These are phyloP conservation scores for Orchesella flavescens DNA, from an alignment of 2,888 invertebrate genomes.

Conservation along the genomic window DNA sequence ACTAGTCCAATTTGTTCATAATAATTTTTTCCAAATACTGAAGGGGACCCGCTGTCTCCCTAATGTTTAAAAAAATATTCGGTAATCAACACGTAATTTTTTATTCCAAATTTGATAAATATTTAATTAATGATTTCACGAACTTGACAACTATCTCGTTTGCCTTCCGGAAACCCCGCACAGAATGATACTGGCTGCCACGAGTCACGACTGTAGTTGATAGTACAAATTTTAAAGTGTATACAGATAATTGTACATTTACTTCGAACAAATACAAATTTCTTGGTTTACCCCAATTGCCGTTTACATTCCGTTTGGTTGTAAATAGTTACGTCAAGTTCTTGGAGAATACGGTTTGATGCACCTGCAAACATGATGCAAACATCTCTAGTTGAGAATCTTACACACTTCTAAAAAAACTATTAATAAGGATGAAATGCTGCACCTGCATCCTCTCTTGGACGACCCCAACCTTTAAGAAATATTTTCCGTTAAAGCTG, in stretches of 20 bases:
- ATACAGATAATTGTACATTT: no score
- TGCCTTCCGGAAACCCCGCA: neutral
- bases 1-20: neutral
- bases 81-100: neutral
- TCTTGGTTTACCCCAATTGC: neutral
- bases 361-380: no score
- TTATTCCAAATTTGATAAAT: neutral
- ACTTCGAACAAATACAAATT: no score
- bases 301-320: neutral
- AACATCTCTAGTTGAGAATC: no score
- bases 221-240: no score
- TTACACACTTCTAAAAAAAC: no score
- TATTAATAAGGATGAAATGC: no score
- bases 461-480: neutral
- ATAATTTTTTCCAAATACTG: neutral
- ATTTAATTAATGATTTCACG: neutral
- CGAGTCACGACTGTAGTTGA: neutral
- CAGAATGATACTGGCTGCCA: neutral
- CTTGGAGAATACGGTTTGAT: neutral
- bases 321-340: neutral
- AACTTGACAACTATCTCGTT: neutral
- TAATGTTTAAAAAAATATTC: neutral
- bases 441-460: neutral
- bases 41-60: neutral
- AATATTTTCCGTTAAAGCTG: neutral